phyloP scores from a whole-genome alignment of 2,888 invertebrate genomes.

The Heliconius sara region DNA sequence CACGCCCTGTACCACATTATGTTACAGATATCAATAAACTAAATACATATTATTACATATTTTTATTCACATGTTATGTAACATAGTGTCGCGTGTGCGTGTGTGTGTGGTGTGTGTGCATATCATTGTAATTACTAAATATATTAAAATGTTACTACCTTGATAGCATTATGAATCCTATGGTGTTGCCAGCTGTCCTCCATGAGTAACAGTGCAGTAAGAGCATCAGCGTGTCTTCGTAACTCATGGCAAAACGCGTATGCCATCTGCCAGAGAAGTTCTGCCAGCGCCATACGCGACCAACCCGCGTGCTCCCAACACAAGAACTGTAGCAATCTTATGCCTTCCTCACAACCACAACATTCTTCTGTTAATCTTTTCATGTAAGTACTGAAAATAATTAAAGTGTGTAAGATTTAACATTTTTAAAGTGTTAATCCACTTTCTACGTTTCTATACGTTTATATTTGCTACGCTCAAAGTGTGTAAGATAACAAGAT shows the following conservation, averaged over 20 bases:
- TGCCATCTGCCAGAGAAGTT: slow-evolving; percentile 94
- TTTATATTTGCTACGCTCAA: too few relatives aligned
- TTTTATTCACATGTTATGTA: background rate
- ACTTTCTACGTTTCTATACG: too few relatives aligned
- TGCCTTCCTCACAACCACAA: slow-evolving; percentile 95
- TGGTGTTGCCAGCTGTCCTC: slow-evolving; percentile 99
- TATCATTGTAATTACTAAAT: background rate
- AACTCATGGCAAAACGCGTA: slow-evolving; percentile 97
- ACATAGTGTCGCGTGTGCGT: too few relatives aligned
- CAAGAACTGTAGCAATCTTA: slow-evolving; percentile 95
- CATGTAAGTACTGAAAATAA: slow-evolving; percentile 84
- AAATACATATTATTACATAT: background rate
- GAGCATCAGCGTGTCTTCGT: slow-evolving; percentile 94
- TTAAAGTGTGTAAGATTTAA: background rate
- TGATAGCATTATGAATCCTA: slow-evolving; percentile 96
- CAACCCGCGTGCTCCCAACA: slow-evolving; percentile 99
- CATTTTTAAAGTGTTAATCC: too few relatives aligned
- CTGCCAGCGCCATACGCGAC: slow-evolving; percentile 93
- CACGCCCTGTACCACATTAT: slow-evolving; percentile 64
- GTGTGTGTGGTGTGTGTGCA: too few relatives aligned
- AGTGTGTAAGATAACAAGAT: background rate
- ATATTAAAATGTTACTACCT: slow-evolving; percentile 77
- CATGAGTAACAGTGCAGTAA: slow-evolving; percentile 93
- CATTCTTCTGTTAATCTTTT: slow-evolving; percentile 98
- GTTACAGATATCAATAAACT: too few relatives aligned